These are phyloP conservation scores for Oryctolagus cuniculus DNA, from an alignment of 2,113 vertebrate genomes.

Conservation along the genomic window mOryCun1.1 NC_091434.1:104905501-104906000, in stretches of 20 bases:
- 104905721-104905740: neutral
- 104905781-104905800: neutral
- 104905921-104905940: neutral
- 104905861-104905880: neutral
- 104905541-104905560: neutral
- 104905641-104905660: neutral
- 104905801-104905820: slow-evolving; percentile 29
- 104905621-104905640: neutral
- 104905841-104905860: neutral
- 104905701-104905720: neutral
- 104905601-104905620: neutral
- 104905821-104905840: neutral
- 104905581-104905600: neutral
- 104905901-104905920: neutral
- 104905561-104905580: neutral
- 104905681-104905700: neutral
- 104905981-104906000: neutral
- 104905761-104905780: neutral
- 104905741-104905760: neutral
- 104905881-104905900: neutral
- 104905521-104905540: neutral
- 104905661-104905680: neutral
- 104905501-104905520: neutral
- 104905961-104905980: neutral
- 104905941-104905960: neutral